Evolutionary conservation across 2,797 vertebrate genomes (phyloP).

Genomic region (Kryptolebias ocellatus): DNA sequence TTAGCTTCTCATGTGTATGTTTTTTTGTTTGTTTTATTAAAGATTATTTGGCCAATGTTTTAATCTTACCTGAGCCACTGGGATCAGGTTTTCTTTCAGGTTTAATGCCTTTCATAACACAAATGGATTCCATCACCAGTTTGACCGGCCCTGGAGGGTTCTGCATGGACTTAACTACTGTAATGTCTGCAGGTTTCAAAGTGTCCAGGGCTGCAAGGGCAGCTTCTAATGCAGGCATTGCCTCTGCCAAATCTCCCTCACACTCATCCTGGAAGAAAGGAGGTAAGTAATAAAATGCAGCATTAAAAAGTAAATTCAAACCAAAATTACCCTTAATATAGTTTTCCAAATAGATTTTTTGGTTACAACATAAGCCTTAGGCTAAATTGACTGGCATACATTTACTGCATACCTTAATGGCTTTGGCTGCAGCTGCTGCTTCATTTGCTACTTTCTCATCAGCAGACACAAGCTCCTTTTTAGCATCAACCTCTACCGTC

Average conservation of each 20-base stretch:
- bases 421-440: constrained; percentile 87
- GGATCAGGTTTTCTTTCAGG: constrained; percentile 93
- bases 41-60: constrained; percentile 1
- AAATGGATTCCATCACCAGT: constrained; percentile 96
- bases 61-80: constrained; percentile 85
- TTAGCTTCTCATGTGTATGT: neutral
- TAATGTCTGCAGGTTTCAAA: constrained; percentile 90
- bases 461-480: constrained; percentile 89
- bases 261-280: constrained; percentile 87
- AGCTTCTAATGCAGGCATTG: constrained; percentile 90
- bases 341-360: too few species aligned
- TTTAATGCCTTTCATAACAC: constrained; percentile 91
- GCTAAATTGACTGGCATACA: neutral
- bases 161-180: constrained; percentile 93
- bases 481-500: constrained; percentile 89
- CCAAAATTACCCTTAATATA: neutral
- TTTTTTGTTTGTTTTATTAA: too few species aligned
- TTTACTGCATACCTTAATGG: constrained; percentile 85
- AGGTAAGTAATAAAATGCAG: neutral
- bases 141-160: constrained; percentile 92
- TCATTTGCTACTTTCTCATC: constrained; percentile 92
- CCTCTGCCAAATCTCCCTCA: constrained; percentile 91
- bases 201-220: constrained; percentile 90
- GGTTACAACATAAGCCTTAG: too few species aligned
- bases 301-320: constrained; percentile 7